Conservation (phyloP, 53 echinoderm and acorn worm species). For the Zoroaster sp. region DNA sequence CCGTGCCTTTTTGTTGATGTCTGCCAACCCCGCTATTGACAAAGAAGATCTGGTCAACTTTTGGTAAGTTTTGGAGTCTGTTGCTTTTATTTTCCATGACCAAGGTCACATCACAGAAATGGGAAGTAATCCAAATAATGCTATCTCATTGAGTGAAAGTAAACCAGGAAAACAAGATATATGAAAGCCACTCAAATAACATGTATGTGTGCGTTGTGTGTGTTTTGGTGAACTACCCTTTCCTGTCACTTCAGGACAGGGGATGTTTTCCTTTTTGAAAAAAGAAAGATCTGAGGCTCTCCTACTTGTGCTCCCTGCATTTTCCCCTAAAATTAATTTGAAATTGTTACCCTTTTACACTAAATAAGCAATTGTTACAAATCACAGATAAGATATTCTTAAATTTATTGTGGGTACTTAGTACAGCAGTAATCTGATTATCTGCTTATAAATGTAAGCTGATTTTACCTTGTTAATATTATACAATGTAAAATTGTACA, state of each 20-base stretch:
- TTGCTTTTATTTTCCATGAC: background rate
- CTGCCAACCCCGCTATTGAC: slow-evolving; percentile 74
- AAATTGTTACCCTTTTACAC: too few relatives aligned
- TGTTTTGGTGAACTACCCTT: background rate
- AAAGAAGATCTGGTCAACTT: slow-evolving; percentile 91
- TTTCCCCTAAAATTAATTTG: too few relatives aligned
- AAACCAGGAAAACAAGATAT: background rate
- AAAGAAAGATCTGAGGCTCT: too few relatives aligned
- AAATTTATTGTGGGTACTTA: too few relatives aligned
- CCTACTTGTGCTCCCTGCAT: too few relatives aligned
- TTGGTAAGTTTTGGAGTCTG: slow-evolving; percentile 56
- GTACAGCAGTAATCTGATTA: too few relatives aligned
- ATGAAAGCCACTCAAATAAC: background rate
- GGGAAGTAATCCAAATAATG: background rate
- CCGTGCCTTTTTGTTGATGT: slow-evolving; percentile 77
- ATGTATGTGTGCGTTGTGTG: background rate
- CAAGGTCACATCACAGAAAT: background rate
- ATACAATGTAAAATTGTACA: too few relatives aligned
- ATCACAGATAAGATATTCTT: too few relatives aligned
- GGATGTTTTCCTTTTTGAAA: too few relatives aligned
- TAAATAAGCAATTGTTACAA: too few relatives aligned
- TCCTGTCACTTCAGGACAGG: background rate
- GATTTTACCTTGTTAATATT: too few relatives aligned
- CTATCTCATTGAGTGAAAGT: background rate
- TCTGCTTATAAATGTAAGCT: too few relatives aligned